Percentiles rank a stretch among this genome's conserved stretches.
Conservation (phyloP, 1,140 invertebrate species). For the Polypedilum vanderplanki region DNA sequence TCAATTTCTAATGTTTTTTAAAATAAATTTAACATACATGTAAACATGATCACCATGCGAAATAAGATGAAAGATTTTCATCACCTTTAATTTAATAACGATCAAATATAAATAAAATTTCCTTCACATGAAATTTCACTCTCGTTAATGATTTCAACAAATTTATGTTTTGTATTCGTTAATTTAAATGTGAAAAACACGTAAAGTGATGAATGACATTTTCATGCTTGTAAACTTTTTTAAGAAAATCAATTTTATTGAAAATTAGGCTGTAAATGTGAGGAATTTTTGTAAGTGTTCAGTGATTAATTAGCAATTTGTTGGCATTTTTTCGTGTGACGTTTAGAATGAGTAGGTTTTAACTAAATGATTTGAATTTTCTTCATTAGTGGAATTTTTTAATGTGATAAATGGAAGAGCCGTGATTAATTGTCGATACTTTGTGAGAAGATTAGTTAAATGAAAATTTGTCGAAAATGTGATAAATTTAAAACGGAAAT, state of each 20-base stretch:
- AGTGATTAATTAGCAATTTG: constrained; percentile 1
- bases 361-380: background rate
- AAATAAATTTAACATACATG: background rate
- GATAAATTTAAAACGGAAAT: background rate
- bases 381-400: background rate
- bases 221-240: background rate
- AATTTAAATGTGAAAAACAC: background rate
- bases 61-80: constrained; percentile 20
- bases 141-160: background rate
- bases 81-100: constrained; percentile 21
- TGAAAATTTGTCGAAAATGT: background rate
- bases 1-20: background rate
- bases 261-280: background rate
- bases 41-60: background rate
- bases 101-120: background rate
- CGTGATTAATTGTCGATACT: background rate
- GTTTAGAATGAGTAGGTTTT: no score
- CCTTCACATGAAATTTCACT: background rate
- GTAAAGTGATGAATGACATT: background rate
- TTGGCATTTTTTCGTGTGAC: background rate
- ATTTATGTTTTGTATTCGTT: background rate
- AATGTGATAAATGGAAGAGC: no score
- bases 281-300: background rate
- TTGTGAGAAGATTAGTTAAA: background rate
- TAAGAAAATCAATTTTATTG: background rate